These are phyloP conservation scores for Heteromyza rotundicornis DNA, from an alignment of 2,888 invertebrate species.

Conservation along the genomic window DNA sequence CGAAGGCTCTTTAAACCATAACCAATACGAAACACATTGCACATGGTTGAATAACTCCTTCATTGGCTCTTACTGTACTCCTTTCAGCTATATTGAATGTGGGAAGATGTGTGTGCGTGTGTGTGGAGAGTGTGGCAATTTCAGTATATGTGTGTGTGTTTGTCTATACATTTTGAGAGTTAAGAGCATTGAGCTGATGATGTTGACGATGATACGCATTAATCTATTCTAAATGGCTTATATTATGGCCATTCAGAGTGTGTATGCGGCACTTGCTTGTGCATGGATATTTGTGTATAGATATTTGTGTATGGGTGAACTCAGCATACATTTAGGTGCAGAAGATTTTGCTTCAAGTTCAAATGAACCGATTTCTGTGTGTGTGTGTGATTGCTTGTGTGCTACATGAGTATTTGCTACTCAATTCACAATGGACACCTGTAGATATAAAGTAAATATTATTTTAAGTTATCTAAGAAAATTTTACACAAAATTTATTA, in stretches of 20 bases:
- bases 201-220: slow-evolving; percentile 22
- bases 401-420: no score
- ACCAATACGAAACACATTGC: no score
- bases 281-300: slow-evolving; percentile 1
- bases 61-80: no score
- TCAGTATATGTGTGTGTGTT: slow-evolving; percentile 15
- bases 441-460: slow-evolving; percentile 19
- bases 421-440: slow-evolving; percentile 16
- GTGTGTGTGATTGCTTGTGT: no score
- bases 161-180: slow-evolving; percentile 48
- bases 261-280: no score
- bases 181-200: slow-evolving; percentile 31
- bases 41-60: no score
- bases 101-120: slow-evolving; percentile 32
- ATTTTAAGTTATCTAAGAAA: slow-evolving; percentile 7
- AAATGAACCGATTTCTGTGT: no score
- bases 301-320: not conserved
- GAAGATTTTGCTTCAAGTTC: no score
- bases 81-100: slow-evolving; percentile 30
- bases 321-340: not conserved
- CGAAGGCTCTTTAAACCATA: slow-evolving; percentile 17
- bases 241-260: slow-evolving; percentile 22
- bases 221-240: slow-evolving; percentile 30
- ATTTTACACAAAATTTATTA: slow-evolving; percentile 11
- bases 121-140: no score